Evolutionary conservation across 1,140 invertebrate genomes (phyloP).

Genomic region (Sitophilus oryzae): DNA sequence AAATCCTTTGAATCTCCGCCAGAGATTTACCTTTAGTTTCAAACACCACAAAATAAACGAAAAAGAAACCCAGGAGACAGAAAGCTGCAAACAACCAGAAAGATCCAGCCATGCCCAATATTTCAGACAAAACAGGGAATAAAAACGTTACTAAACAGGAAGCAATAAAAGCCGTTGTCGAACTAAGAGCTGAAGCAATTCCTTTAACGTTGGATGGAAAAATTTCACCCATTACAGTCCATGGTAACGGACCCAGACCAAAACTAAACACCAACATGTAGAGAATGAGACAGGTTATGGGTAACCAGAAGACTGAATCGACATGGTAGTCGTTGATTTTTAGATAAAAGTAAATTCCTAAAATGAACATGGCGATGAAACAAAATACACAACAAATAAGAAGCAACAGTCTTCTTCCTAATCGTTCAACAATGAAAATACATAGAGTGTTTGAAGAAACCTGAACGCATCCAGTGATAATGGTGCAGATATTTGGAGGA

Average conservation of each 20-base stretch:
- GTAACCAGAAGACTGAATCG: slow-evolving; percentile 34
- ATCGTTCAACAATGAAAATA: slow-evolving; percentile 65
- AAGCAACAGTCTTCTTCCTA: slow-evolving; percentile 63
- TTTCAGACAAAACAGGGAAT: slow-evolving; percentile 54
- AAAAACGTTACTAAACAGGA: slow-evolving; percentile 73
- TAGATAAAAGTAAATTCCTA: slow-evolving; percentile 37
- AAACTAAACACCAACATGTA: slow-evolving; percentile 35
- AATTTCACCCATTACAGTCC: slow-evolving; percentile 78
- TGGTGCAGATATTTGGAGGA: slow-evolving; percentile 52
- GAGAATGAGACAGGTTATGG: slow-evolving; percentile 30
- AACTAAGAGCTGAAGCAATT: slow-evolving; percentile 63
- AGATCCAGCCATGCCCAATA: slow-evolving; percentile 59
- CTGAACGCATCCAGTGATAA: slow-evolving; percentile 74
- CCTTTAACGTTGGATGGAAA: slow-evolving; percentile 71
- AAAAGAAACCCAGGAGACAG: slow-evolving; percentile 41
- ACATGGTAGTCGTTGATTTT: slow-evolving; percentile 29
- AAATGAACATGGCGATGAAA: slow-evolving; percentile 24
- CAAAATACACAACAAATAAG: slow-evolving; percentile 55
- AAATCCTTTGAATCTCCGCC: slow-evolving; percentile 43
- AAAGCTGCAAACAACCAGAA: slow-evolving; percentile 75
- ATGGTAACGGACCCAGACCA: slow-evolving; percentile 75
- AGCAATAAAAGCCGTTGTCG: slow-evolving; percentile 67
- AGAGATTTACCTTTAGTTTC: slow-evolving; percentile 79
- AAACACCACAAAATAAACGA: slow-evolving; percentile 58
- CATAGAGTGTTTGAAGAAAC: slow-evolving; percentile 65